Evolutionary conservation across 2,888 invertebrate species (phyloP), one percentile per base, ranked within the genome.

Genomic region (Gymnosoma rotundatum): DNA sequence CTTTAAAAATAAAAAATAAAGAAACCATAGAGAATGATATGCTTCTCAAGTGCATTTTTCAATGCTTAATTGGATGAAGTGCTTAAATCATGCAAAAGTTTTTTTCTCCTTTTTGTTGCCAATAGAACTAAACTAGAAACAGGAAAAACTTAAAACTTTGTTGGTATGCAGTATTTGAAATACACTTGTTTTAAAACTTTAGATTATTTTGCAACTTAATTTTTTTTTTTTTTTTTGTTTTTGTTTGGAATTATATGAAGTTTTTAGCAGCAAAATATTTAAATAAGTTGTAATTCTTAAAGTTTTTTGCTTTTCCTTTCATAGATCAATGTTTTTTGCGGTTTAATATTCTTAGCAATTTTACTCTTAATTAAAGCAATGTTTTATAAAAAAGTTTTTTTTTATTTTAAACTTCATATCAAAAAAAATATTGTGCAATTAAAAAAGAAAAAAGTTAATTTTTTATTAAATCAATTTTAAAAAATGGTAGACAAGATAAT

Each of bases 41-140:
- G 74, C 73, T 73, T 74, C 58, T 64, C 50, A 64, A 83, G 75
- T 60, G 64, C 63, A 63, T 73, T 74, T 80, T 78, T 64, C 74
- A 76, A 78, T 83, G 52, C 80, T 85, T 80, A 83, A 83, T 85
- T 85, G 79, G 76, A 70, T 83, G 50, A 74, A 56, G 56, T 72
- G 58, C 64, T 58, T 45, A 48, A 45, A 32, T 14, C 42, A 52
- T 20, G 50, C 25, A 45, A 64, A 54, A 64, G 56, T 56, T 60
- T n/a, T 60, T n/a, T 45, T 16, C n/a, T 52, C 60, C 5, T 25
- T 18, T 32, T 20, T 56, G 14, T 38, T 12, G 20, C 9, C 45
- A 8, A 12, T 48, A 56, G 8, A 48, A 42, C 10, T 36, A 63
- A 74, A 64, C 25, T 42, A 7, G 58, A 36, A 75, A 48, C 1